These are phyloP conservation scores for Tokudaia tokunoshimensis DNA, from an alignment of 2,797 vertebrate species.

Conservation along the genomic window DNA sequence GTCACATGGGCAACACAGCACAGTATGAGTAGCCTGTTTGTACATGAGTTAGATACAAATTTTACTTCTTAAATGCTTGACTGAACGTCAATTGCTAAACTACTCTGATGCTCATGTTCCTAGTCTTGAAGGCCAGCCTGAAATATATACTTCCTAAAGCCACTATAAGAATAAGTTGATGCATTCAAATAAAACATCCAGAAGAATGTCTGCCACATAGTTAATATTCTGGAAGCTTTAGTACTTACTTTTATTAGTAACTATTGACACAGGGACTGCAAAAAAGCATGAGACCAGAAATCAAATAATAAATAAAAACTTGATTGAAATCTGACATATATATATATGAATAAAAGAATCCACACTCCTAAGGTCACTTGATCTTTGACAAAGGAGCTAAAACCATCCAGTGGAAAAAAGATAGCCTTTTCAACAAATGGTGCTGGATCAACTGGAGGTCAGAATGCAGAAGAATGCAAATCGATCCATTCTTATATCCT, in stretches of 20 bases:
- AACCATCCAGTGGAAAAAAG: too few relatives aligned
- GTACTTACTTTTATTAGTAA: neutral
- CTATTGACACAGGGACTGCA: neutral
- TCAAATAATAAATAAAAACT: conserved; percentile 19
- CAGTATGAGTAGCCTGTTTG: too few relatives aligned
- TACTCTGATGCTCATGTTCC: neutral
- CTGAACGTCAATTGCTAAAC: neutral
- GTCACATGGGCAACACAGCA: neutral
- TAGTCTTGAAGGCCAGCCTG: neutral
- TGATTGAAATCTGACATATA: neutral
- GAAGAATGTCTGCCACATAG: neutral
- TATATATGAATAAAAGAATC: too few relatives aligned
- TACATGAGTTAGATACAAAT: neutral
- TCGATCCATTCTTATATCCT: too few relatives aligned
- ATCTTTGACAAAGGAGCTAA: too few relatives aligned
- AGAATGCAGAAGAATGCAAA: too few relatives aligned
- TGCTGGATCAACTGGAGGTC: too few relatives aligned
- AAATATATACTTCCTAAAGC: neutral
- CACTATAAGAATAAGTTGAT: neutral
- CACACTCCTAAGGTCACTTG: too few relatives aligned
- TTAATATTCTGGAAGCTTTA: neutral
- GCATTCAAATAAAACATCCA: neutral
- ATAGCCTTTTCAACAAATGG: too few relatives aligned
- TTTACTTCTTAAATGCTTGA: neutral
- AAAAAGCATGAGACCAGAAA: neutral